A percentile compares a stretch with the other conserved stretches of the same genome.
phyloP scores from a whole-genome alignment of 2,888 invertebrate genomes.

The Sesamia inferens region DNA sequence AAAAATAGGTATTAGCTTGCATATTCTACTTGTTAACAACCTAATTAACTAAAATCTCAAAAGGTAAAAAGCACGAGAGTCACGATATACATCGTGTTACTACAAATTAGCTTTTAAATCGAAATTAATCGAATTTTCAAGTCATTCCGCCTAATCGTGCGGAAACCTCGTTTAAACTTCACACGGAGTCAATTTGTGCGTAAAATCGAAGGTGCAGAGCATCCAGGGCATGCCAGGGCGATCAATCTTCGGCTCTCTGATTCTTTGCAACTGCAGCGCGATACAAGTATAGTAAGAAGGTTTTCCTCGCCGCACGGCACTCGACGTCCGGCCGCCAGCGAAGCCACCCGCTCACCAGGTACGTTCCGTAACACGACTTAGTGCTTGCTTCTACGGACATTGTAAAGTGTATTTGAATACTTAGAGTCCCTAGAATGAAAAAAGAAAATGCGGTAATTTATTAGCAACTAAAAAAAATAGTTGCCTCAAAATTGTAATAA shows the following conservation, averaged over 20 bases:
- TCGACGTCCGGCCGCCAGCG: slow-evolving; percentile 75
- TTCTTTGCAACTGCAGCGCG: slow-evolving; percentile 79
- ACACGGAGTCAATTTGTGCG: slow-evolving; percentile 69
- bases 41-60: slow-evolving; percentile 14
- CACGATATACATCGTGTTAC: slow-evolving; percentile 24
- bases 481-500: not conserved
- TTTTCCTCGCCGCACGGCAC: slow-evolving; percentile 53
- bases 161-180: slow-evolving; percentile 65
- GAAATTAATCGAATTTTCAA: slow-evolving; percentile 60
- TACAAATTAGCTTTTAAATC: slow-evolving; percentile 42
- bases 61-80: slow-evolving; percentile 4
- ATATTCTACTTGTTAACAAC: not conserved
- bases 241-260: slow-evolving; percentile 76
- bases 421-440: not conserved
- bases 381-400: slow-evolving; percentile 50
- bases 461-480: not conserved
- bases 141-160: slow-evolving; percentile 50
- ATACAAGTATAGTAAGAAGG: slow-evolving; percentile 62
- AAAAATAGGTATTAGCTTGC: not conserved
- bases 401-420: slow-evolving; percentile 43
- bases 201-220: slow-evolving; percentile 67
- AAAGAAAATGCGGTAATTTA: not conserved
- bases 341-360: slow-evolving; percentile 75
- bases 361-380: slow-evolving; percentile 44
- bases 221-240: slow-evolving; percentile 67